A percentile compares a stretch with the other conserved stretches of the same genome.
Evolutionary conservation across 1,140 invertebrate genomes (phyloP).

Genomic region (Trypoxylus dichotomus): DNA sequence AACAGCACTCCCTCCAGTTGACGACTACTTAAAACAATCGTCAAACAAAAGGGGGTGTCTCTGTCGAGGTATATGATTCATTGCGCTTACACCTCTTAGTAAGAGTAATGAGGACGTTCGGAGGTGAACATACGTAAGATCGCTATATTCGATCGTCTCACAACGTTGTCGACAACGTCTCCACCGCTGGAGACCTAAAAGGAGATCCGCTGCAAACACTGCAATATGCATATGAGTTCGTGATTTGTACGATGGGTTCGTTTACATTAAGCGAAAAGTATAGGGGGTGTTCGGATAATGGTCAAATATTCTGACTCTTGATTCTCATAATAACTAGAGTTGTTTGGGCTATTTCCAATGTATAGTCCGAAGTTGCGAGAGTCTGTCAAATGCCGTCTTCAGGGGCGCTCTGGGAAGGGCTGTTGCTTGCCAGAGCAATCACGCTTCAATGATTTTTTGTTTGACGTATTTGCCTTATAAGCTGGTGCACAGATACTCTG

Average conservation of each 20-base stretch:
- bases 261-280: neutral
- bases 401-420: no score
- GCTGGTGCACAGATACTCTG: no score
- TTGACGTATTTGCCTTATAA: no score
- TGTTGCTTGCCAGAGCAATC: no score
- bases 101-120: neutral
- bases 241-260: neutral
- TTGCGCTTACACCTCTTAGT: constrained; percentile 15
- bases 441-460: no score
- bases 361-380: no score
- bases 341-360: no score
- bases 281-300: neutral
- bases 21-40: neutral
- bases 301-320: no score
- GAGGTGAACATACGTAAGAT: neutral
- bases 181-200: neutral
- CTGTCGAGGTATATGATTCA: neutral
- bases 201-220: no score
- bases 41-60: constrained; percentile 9
- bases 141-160: neutral
- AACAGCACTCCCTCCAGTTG: neutral
- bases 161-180: neutral
- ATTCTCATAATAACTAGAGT: no score
- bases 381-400: no score
- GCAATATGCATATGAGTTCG: no score